These are phyloP conservation scores for Tenebrosternarchus preto DNA, from an alignment of 2,113 vertebrate species.

Conservation along the genomic window DNA sequence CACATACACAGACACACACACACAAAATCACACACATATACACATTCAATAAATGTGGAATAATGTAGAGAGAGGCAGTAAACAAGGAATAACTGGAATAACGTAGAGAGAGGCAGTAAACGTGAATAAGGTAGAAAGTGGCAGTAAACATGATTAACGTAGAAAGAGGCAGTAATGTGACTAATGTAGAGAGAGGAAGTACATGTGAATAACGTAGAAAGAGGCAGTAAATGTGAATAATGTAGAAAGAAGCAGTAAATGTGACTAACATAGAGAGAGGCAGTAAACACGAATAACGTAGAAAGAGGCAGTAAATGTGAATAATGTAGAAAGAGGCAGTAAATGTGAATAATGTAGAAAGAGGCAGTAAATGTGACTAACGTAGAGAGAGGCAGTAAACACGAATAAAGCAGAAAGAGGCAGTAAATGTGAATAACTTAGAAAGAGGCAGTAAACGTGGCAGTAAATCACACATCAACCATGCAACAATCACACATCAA, in stretches of 20 bases:
- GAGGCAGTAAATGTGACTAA: slow-evolving; percentile 72
- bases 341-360: slow-evolving; percentile 95
- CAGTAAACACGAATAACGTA: slow-evolving; percentile 99
- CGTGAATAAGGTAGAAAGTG: slow-evolving; percentile 93
- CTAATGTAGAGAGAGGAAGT: slow-evolving; percentile 99
- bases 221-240: slow-evolving; percentile 99
- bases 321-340: slow-evolving; percentile 99
- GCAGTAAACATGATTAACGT: slow-evolving; percentile 68
- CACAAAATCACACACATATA: too few relatives aligned
- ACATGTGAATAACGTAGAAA: too few relatives aligned
- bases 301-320: too few relatives aligned
- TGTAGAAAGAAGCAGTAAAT: slow-evolving; percentile 99
- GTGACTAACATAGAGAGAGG: slow-evolving; percentile 99
- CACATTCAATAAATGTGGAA: slow-evolving; percentile 97
- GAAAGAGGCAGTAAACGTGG: too few relatives aligned
- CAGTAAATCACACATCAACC: too few relatives aligned
- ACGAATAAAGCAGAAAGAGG: too few relatives aligned
- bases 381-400: too few relatives aligned
- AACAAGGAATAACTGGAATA: slow-evolving; percentile 99
- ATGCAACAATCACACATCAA: too few relatives aligned
- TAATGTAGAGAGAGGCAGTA: slow-evolving; percentile 99
- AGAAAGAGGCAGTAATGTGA: too few relatives aligned
- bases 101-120: slow-evolving; percentile 99
- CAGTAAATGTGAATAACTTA: too few relatives aligned
- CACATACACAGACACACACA: slow-evolving; percentile 82